A percentile compares a stretch with the other conserved stretches of the same genome.
These are phyloP conservation scores for Sparidentex hasta DNA, from an alignment of 2,797 vertebrate species.

Conservation along the genomic window DNA sequence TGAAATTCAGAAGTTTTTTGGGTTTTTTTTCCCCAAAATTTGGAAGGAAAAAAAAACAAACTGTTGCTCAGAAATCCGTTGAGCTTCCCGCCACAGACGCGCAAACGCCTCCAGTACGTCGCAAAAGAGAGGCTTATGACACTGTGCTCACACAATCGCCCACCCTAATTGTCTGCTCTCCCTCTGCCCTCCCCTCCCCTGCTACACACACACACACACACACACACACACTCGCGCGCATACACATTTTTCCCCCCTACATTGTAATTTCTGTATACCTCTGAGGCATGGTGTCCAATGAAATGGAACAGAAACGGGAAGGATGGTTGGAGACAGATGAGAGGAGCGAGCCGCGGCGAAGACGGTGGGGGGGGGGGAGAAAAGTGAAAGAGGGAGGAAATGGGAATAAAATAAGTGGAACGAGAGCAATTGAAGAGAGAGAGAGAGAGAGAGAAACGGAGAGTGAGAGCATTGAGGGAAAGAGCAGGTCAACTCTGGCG, in stretches of 20 bases:
- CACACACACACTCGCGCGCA: too few relatives aligned
- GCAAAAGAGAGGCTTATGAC: conserved; percentile 43
- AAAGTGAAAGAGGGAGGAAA: conserved; percentile 60
- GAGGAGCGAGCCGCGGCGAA: conserved; percentile 32
- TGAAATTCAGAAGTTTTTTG: conserved; percentile 23
- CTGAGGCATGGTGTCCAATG: conserved; percentile 56
- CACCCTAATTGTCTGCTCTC: conserved; percentile 61
- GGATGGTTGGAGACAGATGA: conserved; percentile 56
- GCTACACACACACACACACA: neutral
- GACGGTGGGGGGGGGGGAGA: conserved; percentile 13
- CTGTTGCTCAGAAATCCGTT: neutral
- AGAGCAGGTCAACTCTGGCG: conserved; percentile 61
- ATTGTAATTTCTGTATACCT: conserved; percentile 69
- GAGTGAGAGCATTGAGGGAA: conserved; percentile 27
- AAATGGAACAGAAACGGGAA: conserved; percentile 62
- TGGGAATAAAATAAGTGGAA: conserved; percentile 71
- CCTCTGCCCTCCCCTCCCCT: neutral
- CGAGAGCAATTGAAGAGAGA: conserved; percentile 64
- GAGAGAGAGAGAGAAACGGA: conserved; percentile 1
- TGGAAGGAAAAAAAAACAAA: neutral
- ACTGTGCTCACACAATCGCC: conserved; percentile 55
- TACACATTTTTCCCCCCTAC: neutral
- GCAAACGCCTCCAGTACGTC: conserved; percentile 25
- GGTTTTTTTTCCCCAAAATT: neutral
- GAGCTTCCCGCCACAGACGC: conserved; percentile 13